A percentile compares a stretch with the other conserved stretches of the same genome.
phyloP scores from a whole-genome alignment of 2,113 vertebrate species.

The Sceloporus tristichus region DNA sequence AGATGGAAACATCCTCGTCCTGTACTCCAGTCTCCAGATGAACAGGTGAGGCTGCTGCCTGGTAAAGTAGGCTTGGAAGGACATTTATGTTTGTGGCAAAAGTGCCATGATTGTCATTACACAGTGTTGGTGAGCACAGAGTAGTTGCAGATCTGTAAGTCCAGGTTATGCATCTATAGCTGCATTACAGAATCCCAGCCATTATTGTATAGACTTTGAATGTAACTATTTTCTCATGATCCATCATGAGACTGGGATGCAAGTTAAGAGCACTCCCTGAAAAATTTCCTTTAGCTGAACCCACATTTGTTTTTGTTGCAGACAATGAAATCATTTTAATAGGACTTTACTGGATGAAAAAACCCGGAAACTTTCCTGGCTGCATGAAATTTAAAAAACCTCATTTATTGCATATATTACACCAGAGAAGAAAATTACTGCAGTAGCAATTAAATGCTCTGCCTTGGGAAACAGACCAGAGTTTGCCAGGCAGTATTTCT shows the following conservation, averaged over 20 bases:
- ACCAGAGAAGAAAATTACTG: conserved; percentile 52
- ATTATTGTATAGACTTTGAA: neutral
- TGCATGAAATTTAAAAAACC: conserved; percentile 58
- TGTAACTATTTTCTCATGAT: conserved; percentile 1
- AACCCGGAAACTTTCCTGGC: conserved; percentile 34
- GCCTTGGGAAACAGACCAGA: conserved; percentile 37
- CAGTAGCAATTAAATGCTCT: conserved; percentile 54
- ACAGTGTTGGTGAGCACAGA: no score
- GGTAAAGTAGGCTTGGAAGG: neutral
- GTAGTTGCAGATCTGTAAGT: no score
- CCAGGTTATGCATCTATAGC: no score
- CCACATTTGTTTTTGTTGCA: conserved; percentile 20
- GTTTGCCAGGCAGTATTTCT: conserved; percentile 46
- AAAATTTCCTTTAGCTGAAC: conserved; percentile 42
- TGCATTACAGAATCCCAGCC: conserved; percentile 1
- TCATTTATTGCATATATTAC: conserved; percentile 58
- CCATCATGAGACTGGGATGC: neutral
- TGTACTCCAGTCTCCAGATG: neutral
- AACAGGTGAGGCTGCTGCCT: neutral
- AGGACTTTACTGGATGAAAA: conserved; percentile 35
- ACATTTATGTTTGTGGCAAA: no score
- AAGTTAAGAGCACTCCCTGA: neutral
- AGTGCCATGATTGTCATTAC: no score
- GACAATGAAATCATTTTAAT: conserved; percentile 42
- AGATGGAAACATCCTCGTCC: no score